Conservation (phyloP, 2,797 vertebrate species). For the Sphaeramia orbicularis region DNA sequence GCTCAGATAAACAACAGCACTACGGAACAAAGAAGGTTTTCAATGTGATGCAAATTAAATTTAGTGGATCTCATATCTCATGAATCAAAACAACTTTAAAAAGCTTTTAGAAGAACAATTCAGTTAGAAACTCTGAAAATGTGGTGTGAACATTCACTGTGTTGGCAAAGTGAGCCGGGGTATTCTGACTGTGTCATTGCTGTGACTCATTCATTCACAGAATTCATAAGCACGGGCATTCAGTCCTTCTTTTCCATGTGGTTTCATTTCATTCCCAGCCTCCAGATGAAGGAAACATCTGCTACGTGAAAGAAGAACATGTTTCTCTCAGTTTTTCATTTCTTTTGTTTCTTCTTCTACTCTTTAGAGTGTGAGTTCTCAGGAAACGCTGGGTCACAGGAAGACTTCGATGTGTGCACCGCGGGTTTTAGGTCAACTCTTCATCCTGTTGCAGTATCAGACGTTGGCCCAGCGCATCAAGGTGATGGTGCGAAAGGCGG, state of each 20-base stretch:
- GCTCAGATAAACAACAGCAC: not conserved
- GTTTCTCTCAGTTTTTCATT: conserved; percentile 7
- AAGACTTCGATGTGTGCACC: conserved; percentile 50
- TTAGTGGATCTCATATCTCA: conserved; percentile 5
- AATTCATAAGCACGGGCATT: not conserved
- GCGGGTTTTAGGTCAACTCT: conserved; percentile 81
- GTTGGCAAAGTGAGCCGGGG: not conserved
- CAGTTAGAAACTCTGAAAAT: conserved; percentile 5
- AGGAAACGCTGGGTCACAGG: conserved; percentile 71
- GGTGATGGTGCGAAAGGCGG: conserved; percentile 88
- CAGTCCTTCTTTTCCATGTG: not conserved
- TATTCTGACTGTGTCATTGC: conserved; percentile 5
- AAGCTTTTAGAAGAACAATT: conserved; percentile 5
- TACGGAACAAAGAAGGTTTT: conserved; percentile 19
- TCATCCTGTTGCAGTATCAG: conserved; percentile 89
- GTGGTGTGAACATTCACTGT: not conserved
- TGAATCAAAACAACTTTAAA: conserved; percentile 9
- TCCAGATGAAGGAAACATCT: conserved; percentile 47
- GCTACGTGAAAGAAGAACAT: conserved; percentile 35
- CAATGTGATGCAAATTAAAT: not conserved
- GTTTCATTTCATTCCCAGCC: conserved; percentile 16
- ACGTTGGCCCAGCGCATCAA: conserved; percentile 86
- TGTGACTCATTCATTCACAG: conserved; percentile 2
- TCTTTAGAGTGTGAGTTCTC: conserved; percentile 83
- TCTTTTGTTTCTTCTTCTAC: not conserved